Evolutionary conservation across 2,888 invertebrate species (phyloP), one percentile per base, ranked within the genome.

Genomic region (Melieria omissa): DNA sequence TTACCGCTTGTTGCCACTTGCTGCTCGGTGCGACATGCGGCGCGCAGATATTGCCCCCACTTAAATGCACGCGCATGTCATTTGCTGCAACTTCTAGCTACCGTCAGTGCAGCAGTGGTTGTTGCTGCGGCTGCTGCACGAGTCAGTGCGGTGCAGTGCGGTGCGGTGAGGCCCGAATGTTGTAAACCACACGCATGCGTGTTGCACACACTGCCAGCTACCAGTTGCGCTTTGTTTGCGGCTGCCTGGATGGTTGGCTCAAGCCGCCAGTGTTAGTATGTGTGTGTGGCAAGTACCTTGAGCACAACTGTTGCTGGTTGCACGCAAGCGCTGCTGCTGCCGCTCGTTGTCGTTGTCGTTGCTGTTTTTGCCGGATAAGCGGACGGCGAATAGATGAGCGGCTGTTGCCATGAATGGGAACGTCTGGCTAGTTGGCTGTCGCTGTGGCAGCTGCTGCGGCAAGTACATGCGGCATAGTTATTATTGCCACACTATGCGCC

Each of bases 261-360:
- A 41, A 29, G 57, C 6, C 3, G 10, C 16, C 4, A n/a, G 0
- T 58, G 64, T 14, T 44, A 42, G 62, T 54, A 66, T 65, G 65
- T 55, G 72, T 16, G 45, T 16, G 47, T 9, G 45, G 45, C 46
- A 3, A 69, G 75, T 75, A 77, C 83, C 83, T 84, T 84, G 83
- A 82, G 73, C 81, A 77, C 83, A 84, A 82, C 83, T 84, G 83
- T 80, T 81, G 82, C 78, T 77, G 73, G 65, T 74, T 71, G 74
- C 81, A 80, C 79, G 79, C 81, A 80, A 81, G 71, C 75, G 75
- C 52, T 41, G 55, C 64, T 67, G 63, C 47, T 16, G 61, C 49
- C 57, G 49, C 10, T 55, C 44, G 62, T 44, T 60, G 58, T 66
- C n/a, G 29, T 41, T 55, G 60, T 47, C 41, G 16, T 46, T 49